These are phyloP conservation scores for Wasmannia auropunctata DNA, from an alignment of 1,140 invertebrate species.

Conservation along the genomic window DNA sequence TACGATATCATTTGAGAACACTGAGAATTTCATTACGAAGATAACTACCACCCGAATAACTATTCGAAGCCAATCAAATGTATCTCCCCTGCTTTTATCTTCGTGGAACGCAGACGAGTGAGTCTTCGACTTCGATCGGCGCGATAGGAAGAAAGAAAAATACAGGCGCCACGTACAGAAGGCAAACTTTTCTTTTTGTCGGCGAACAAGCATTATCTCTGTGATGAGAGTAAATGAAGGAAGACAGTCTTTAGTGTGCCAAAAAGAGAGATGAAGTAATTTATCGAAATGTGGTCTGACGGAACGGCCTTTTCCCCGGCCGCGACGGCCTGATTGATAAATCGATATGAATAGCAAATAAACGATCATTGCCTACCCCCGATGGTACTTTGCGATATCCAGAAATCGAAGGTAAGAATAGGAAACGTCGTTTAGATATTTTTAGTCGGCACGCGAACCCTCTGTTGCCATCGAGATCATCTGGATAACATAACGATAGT, in stretches of 20 bases:
- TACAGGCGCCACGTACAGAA: background rate
- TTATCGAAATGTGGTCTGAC: background rate
- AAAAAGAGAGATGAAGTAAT: background rate
- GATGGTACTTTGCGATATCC: background rate
- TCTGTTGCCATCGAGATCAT: background rate
- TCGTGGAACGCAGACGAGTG: background rate
- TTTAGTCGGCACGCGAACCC: background rate
- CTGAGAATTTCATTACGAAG: background rate
- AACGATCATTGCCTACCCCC: background rate
- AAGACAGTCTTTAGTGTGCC: background rate
- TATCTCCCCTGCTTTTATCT: background rate
- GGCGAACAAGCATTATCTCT: background rate
- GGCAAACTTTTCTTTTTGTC: background rate
- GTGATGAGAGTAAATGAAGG: background rate
- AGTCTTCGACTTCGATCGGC: background rate
- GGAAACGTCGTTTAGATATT: background rate
- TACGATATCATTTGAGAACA: background rate
- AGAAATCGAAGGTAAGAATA: background rate
- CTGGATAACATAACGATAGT: background rate
- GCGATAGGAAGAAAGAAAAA: background rate
- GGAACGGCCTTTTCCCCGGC: no score
- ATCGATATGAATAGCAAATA: background rate
- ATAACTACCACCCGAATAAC: background rate
- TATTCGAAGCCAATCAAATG: conserved; percentile 2
- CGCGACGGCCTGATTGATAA: conserved; percentile 5